Conservation (phyloP, 1,140 invertebrate genomes). For the Drosophila tristis region DNA sequence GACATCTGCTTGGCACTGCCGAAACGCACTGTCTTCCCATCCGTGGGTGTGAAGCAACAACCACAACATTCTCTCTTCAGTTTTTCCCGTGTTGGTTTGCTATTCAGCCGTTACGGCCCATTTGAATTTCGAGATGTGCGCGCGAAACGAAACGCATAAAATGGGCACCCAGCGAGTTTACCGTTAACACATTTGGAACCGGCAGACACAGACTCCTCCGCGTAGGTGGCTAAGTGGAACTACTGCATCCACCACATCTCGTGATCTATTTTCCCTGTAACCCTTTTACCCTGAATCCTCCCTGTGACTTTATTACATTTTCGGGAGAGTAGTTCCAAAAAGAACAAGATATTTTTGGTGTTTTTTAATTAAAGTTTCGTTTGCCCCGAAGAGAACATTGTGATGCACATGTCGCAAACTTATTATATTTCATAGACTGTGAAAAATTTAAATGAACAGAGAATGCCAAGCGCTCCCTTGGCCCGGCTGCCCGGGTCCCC, state of each 20-base stretch:
- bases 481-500: slow-evolving; percentile 9
- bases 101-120: slow-evolving; percentile 71
- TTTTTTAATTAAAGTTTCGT: slow-evolving; percentile 49
- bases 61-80: background rate
- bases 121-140: slow-evolving; percentile 68
- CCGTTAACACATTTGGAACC: slow-evolving; percentile 60
- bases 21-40: slow-evolving; percentile 24
- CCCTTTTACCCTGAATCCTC: background rate
- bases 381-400: slow-evolving; percentile 7
- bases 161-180: slow-evolving; percentile 53
- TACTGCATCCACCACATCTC: slow-evolving; percentile 1
- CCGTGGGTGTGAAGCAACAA: slow-evolving; percentile 22
- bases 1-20: slow-evolving; percentile 2
- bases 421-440: slow-evolving; percentile 84
- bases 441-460: slow-evolving; percentile 74
- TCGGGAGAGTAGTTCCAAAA: background rate
- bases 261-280: slow-evolving; percentile 17
- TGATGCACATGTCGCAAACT: slow-evolving; percentile 78
- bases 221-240: slow-evolving; percentile 43
- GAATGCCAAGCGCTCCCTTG: slow-evolving; percentile 40
- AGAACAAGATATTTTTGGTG: slow-evolving; percentile 2
- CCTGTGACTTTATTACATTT: too few relatives aligned
- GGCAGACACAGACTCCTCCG: slow-evolving; percentile 2
- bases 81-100: slow-evolving; percentile 44
- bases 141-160: slow-evolving; percentile 68